Evolutionary conservation across 1,140 invertebrate genomes (phyloP).

Genomic region (Ceratitis capitata): DNA sequence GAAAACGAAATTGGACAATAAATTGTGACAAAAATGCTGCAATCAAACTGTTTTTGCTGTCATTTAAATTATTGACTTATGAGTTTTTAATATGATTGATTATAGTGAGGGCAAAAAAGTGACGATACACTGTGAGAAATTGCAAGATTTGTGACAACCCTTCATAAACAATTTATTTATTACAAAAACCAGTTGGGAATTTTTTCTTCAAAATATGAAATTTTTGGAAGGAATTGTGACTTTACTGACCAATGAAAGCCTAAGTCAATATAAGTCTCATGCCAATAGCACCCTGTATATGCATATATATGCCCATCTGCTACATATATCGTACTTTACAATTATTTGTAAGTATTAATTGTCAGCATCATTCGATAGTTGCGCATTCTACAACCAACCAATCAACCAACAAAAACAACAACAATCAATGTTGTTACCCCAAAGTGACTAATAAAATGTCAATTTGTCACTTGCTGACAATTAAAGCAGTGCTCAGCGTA

Average conservation of each 20-base stretch:
- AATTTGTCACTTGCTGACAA: constrained; percentile 32
- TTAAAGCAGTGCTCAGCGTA: constrained; percentile 8
- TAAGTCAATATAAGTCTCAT: too few relatives aligned
- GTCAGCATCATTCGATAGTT: neutral
- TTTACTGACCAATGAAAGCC: too few relatives aligned
- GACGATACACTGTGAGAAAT: neutral
- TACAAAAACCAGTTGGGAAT: neutral
- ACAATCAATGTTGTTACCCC: neutral
- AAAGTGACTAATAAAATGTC: constrained; percentile 35
- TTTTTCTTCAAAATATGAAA: neutral
- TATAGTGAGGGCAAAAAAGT: neutral
- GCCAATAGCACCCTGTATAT: neutral
- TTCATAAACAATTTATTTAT: too few relatives aligned
- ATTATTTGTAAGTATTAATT: neutral
- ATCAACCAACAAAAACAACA: neutral
- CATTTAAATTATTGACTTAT: constrained; percentile 34
- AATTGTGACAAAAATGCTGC: constrained; percentile 28
- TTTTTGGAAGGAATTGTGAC: too few relatives aligned
- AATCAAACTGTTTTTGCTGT: neutral
- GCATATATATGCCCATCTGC: neutral
- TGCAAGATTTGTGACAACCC: too few relatives aligned
- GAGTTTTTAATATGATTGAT: constrained; percentile 36
- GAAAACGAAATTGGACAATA: too few relatives aligned
- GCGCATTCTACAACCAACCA: neutral
- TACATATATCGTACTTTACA: neutral